Base-by-base conservation (phyloP, 2,888 invertebrate species). In the Pogonocherus hispidulus region DNA sequence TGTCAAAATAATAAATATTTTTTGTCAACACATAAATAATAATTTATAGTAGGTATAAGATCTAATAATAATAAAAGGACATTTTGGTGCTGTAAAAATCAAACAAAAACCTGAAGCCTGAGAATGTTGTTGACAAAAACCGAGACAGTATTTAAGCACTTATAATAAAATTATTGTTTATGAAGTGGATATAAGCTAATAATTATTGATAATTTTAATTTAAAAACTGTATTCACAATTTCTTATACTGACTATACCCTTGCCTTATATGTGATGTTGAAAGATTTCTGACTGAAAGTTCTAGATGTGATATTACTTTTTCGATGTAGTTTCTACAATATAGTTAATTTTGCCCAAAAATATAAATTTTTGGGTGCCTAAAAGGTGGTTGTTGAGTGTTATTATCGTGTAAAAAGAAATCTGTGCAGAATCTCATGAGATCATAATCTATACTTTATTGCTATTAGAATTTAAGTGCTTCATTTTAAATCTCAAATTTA, bases 181-280 rank as follows among this genome's bases (percentile, higher is more conserved):
- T n/a, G n/a, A n/a, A n/a, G n/a, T n/a, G n/a, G n/a, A n/a, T n/a
- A n/a, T n/a, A n/a, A n/a, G n/a, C n/a, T n/a, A n/a, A n/a, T n/a
- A n/a, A n/a, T n/a, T n/a, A n/a, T n/a, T n/a, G n/a, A n/a, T n/a
- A n/a, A 27, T 27, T 27, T 5, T 8, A 5, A 27, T 27, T 27
- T 27, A 8, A 27, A 27, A 27, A 27, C 27, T 27, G 19, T 47
- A 4, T 19, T 47, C 19, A 18, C 18, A 11, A 20, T 55, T 20
- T 55, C 55, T 55, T 41, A 37, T 19, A 64, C 51, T 66, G 59
- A 66, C 59, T 59, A 44, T 41, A 51, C 63, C 70, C 62, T 68
- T 70, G 72, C 70, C 72, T 72, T 72, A 72, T 63, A 66, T 67
- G 57, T 69, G 66, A 59, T 65, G 64, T 56, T 52, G 60, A 59